These are phyloP conservation scores for Drosophila dives DNA, from an alignment of 2,888 invertebrate genomes.

Conservation along the genomic window DNA sequence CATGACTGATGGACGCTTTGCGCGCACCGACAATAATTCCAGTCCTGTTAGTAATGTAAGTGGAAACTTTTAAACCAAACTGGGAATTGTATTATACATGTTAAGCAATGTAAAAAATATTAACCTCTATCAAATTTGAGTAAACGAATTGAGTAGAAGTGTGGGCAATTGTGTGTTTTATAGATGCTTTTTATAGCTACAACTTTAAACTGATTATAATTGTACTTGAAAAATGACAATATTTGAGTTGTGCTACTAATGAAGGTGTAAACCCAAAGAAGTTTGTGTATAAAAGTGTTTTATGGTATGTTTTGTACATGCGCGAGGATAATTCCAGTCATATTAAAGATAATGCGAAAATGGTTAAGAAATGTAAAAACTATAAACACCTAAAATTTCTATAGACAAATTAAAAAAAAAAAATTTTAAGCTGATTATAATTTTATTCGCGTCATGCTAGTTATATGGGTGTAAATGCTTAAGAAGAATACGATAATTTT, in stretches of 20 bases:
- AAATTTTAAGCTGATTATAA: neutral
- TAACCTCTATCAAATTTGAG: neutral
- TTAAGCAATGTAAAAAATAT: neutral
- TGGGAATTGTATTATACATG: too few relatives aligned
- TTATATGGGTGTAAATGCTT: too few relatives aligned
- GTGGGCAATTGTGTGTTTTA: neutral
- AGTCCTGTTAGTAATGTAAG: conserved; percentile 87
- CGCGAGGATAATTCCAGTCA: neutral
- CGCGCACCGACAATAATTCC: conserved; percentile 91
- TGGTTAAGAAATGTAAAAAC: neutral
- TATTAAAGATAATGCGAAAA: neutral
- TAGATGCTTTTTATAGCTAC: neutral
- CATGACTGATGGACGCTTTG: conserved; percentile 89
- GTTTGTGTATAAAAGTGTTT: neutral
- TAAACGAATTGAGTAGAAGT: neutral
- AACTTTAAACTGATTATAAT: neutral
- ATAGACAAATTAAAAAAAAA: neutral
- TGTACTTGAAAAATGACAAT: neutral
- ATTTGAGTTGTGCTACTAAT: neutral
- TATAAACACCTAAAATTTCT: neutral
- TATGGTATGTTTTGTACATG: neutral
- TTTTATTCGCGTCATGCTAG: neutral
- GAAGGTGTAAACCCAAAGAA: neutral
- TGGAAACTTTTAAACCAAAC: neutral
- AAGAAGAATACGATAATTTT: neutral